Percentiles rank a stretch among this genome's conserved stretches.
These are phyloP conservation scores for Clepsis dumicolana DNA, from an alignment of 2,888 invertebrate species.

Conservation along the genomic window DNA sequence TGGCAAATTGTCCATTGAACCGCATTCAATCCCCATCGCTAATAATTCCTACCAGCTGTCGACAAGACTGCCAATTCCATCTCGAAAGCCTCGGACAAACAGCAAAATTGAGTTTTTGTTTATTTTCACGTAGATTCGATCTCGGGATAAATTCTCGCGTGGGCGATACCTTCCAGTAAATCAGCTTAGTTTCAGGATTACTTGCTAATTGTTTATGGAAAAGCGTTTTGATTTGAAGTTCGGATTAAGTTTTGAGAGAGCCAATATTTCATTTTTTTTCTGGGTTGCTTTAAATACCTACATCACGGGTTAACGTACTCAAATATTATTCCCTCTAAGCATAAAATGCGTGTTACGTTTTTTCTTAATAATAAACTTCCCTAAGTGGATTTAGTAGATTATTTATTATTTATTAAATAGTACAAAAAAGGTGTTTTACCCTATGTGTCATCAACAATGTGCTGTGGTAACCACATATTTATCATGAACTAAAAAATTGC, in stretches of 20 bases:
- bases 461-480: no score
- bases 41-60: conserved; percentile 2
- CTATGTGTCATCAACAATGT: neutral
- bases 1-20: neutral
- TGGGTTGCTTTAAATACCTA: neutral
- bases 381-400: neutral
- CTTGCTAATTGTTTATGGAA: neutral
- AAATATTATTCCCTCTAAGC: no score
- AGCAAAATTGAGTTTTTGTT: conserved; percentile 33
- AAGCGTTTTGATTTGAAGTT: neutral
- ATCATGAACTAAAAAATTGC: no score
- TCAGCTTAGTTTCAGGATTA: neutral
- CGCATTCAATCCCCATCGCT: neutral
- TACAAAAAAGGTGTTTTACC: neutral
- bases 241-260: neutral
- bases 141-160: conserved; percentile 17
- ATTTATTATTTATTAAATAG: neutral
- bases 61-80: conserved; percentile 5
- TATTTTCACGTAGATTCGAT: conserved; percentile 27
- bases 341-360: no score
- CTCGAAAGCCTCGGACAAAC: conserved; percentile 18
- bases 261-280: neutral
- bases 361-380: no score
- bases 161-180: conserved; percentile 12
- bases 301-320: neutral